phyloP scores from a whole-genome alignment of 2,888 invertebrate species.

The Thecophora atra region DNA sequence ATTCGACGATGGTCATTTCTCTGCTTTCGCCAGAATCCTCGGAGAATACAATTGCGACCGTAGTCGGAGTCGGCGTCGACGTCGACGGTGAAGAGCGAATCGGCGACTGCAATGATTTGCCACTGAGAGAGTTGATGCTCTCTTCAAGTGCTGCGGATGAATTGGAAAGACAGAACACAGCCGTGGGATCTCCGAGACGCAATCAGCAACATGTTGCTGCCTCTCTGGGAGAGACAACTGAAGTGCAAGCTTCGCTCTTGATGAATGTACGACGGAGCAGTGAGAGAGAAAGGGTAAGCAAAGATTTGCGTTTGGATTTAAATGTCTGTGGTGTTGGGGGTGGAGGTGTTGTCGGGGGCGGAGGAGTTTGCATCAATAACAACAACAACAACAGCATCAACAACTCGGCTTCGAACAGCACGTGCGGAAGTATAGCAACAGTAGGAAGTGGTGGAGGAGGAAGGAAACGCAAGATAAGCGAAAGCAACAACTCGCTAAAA shows the following conservation, averaged over 20 bases:
- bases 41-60: conserved; percentile 48
- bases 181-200: conserved; percentile 25
- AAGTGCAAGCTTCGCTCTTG: conserved; percentile 11
- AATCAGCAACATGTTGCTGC: conserved; percentile 46
- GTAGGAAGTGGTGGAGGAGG: conserved; percentile 46
- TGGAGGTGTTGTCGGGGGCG: neutral
- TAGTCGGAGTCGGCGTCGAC: conserved; percentile 35
- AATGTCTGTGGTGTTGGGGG: conserved; percentile 33
- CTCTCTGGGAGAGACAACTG: conserved; percentile 10
- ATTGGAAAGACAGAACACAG: conserved; percentile 47
- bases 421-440: conserved; percentile 55
- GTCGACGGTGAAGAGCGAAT: conserved; percentile 32
- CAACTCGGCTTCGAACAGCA: conserved; percentile 50
- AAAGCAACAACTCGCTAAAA: conserved; percentile 64
- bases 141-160: conserved; percentile 42
- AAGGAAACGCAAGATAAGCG: conserved; percentile 64
- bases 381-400: conserved; percentile 39
- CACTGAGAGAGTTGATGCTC: neutral
- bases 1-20: conserved; percentile 44
- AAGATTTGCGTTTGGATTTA: conserved; percentile 63
- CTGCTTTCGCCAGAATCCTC: conserved; percentile 50
- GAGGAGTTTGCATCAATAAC: conserved; percentile 36
- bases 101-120: conserved; percentile 40
- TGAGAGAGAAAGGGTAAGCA: conserved; percentile 55
- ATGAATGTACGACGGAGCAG: conserved; percentile 38